phyloP scores from a whole-genome alignment of 2,888 invertebrate genomes.

The Halocaridina rubra region DNA sequence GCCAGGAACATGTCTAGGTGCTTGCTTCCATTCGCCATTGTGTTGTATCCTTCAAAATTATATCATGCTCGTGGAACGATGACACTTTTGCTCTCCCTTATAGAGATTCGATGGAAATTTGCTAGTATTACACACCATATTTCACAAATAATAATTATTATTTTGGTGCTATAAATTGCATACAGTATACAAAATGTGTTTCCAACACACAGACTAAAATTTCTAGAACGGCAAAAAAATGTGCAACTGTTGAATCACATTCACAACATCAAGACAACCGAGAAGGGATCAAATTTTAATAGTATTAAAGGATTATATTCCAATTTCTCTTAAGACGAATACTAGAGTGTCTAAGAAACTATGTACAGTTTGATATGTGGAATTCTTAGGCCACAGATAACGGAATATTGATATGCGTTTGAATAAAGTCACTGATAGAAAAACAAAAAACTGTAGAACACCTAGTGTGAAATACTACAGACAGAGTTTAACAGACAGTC shows the following conservation, averaged over 20 bases:
- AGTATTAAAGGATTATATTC: constrained; percentile 35
- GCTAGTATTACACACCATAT: no score
- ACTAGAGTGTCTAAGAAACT: background rate
- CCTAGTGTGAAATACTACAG: no score
- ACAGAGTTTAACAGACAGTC: no score
- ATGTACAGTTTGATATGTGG: background rate
- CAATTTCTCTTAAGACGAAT: constrained; percentile 40
- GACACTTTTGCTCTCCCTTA: background rate
- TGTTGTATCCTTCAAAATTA: background rate
- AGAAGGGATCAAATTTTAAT: background rate
- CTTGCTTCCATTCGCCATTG: background rate
- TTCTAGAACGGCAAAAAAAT: background rate
- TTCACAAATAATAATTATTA: background rate
- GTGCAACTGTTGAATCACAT: background rate
- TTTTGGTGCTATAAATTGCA: background rate
- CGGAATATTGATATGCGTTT: background rate
- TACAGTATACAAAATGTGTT: background rate
- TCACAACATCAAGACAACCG: background rate
- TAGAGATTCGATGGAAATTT: no score
- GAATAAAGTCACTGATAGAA: background rate
- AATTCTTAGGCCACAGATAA: background rate
- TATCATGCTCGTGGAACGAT: background rate
- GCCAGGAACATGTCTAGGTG: background rate
- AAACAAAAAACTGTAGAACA: no score
- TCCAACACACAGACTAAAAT: background rate